These are phyloP conservation scores for Pseudonaja textilis DNA, from an alignment of 2,113 vertebrate genomes.

Conservation along the genomic window DNA sequence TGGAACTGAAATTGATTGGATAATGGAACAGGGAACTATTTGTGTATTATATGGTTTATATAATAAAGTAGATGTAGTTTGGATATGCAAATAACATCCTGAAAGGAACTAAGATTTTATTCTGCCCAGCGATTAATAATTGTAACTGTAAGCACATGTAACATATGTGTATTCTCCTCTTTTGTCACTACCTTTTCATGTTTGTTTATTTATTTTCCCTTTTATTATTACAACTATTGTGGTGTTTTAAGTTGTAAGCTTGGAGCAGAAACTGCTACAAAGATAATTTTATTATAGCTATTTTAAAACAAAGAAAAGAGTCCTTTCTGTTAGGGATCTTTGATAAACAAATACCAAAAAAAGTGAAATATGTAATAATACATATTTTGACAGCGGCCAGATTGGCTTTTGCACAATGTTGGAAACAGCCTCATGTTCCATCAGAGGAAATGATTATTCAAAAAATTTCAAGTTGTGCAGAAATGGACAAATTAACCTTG, in stretches of 20 bases:
- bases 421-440: too few relatives aligned
- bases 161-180: background rate
- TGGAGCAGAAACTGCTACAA: background rate
- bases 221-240: background rate
- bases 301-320: background rate
- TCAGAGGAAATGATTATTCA: too few relatives aligned
- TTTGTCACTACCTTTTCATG: background rate
- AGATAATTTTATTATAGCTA: background rate
- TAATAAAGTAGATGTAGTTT: background rate
- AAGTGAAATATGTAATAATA: too few relatives aligned
- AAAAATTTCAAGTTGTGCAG: too few relatives aligned
- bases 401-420: too few relatives aligned
- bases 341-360: too few relatives aligned
- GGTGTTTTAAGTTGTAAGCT: background rate
- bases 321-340: too few relatives aligned
- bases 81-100: background rate
- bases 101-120: background rate
- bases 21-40: background rate
- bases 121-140: background rate
- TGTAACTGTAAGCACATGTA: background rate
- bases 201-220: background rate
- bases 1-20: background rate
- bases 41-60: background rate
- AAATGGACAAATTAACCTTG: too few relatives aligned
- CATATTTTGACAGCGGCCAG: too few relatives aligned